Evolutionary conservation across 2,113 vertebrate genomes (phyloP).

Genomic region (Recurvirostra avosetta): DNA sequence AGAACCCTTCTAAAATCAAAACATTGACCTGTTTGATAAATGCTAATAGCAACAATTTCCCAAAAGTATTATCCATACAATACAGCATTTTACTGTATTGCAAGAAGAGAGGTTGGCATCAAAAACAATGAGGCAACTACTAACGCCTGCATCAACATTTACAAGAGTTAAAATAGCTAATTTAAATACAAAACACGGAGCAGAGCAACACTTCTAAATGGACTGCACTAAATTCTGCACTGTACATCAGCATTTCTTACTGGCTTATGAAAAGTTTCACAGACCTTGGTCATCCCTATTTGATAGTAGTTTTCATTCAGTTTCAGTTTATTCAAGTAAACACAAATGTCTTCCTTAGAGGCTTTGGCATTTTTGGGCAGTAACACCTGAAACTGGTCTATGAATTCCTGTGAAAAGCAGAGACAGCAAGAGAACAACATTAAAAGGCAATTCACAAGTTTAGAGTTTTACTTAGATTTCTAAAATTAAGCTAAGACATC

Average conservation of each 20-base stretch:
- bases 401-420: conserved; percentile 83
- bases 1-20: not conserved
- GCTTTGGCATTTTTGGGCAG: conserved; percentile 81
- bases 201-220: not conserved
- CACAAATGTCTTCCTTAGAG: conserved; percentile 80
- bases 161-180: not conserved
- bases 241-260: not conserved
- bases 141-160: not conserved
- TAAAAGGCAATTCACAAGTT: not conserved
- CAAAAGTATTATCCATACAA: not conserved
- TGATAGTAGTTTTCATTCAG: conserved; percentile 87
- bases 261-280: not conserved
- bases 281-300: conserved; percentile 94
- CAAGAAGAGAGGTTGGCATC: not conserved
- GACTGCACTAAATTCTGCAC: not conserved
- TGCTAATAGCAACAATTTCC: not conserved
- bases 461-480: not conserved
- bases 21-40: not conserved
- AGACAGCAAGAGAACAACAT: not conserved
- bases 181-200: not conserved
- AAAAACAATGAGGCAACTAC: not conserved
- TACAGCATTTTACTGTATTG: not conserved
- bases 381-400: conserved; percentile 90
- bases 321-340: conserved; percentile 81
- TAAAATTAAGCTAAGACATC: not conserved